These are phyloP conservation scores for Phalloptychus januarius DNA, from an alignment of 2,797 vertebrate species.

Conservation along the genomic window DNA sequence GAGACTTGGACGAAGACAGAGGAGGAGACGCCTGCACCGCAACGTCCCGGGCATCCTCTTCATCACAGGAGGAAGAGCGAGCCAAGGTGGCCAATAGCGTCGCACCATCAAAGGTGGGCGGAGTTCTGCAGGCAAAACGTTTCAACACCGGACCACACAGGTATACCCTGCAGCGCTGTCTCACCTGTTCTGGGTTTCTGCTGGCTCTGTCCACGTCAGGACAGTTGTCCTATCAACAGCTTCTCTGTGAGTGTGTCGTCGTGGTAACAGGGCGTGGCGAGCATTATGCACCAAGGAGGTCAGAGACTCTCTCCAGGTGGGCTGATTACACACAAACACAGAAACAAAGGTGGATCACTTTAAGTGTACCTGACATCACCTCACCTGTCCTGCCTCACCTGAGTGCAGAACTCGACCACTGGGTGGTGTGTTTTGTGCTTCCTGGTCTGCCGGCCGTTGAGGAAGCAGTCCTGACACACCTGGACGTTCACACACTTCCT, in stretches of 20 bases:
- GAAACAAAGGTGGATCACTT: neutral
- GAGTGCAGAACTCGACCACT: slow-evolving; percentile 80
- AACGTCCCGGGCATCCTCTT: slow-evolving; percentile 26
- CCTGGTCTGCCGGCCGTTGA: slow-evolving; percentile 72
- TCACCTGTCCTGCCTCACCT: slow-evolving; percentile 73
- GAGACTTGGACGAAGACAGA: slow-evolving; percentile 49
- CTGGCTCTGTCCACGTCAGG: slow-evolving; percentile 43
- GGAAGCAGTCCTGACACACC: slow-evolving; percentile 88
- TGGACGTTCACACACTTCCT: slow-evolving; percentile 88
- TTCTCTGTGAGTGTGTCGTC: slow-evolving; percentile 60
- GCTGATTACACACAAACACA: slow-evolving; percentile 58
- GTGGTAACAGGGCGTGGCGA: slow-evolving; percentile 74
- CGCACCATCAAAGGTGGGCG: slow-evolving; percentile 7
- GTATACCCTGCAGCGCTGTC: neutral
- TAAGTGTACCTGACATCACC: neutral
- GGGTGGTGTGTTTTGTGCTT: slow-evolving; percentile 84
- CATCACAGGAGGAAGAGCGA: slow-evolving; percentile 4
- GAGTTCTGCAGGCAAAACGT: slow-evolving; percentile 23
- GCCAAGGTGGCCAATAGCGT: slow-evolving; percentile 8
- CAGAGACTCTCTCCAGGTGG: slow-evolving; percentile 82
- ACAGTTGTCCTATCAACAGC: slow-evolving; percentile 52
- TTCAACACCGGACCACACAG: neutral
- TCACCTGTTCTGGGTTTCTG: slow-evolving; percentile 39
- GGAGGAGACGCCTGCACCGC: neutral
- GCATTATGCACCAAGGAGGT: slow-evolving; percentile 74